These are phyloP conservation scores for Acyrthosiphon pisum DNA, from an alignment of 1,140 invertebrate species.

Conservation along the genomic window DNA sequence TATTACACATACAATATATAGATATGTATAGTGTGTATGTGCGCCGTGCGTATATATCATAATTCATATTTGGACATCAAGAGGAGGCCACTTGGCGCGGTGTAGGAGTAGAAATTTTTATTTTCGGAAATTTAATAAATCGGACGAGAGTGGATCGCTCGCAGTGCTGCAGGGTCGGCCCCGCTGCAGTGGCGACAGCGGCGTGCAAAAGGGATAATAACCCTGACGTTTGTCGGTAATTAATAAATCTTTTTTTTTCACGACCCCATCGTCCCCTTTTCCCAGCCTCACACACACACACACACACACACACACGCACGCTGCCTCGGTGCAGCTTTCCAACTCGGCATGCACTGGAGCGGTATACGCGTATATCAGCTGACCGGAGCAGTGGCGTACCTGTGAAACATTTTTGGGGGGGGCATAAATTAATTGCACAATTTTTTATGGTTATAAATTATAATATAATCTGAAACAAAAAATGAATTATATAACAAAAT, in stretches of 20 bases:
- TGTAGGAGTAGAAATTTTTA: neutral
- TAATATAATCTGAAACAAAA: too few species aligned
- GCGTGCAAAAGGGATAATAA: constrained; percentile 11
- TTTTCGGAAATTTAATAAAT: constrained; percentile 29
- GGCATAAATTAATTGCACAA: too few species aligned
- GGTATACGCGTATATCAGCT: neutral
- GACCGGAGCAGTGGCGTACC: too few species aligned
- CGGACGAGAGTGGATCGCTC: neutral
- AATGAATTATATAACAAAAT: too few species aligned
- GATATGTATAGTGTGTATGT: neutral
- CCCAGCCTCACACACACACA: neutral
- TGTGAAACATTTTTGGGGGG: too few species aligned
- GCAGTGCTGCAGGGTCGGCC: neutral
- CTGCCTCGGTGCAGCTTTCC: neutral
- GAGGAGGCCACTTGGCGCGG: neutral
- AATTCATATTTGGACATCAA: constrained; percentile 25
- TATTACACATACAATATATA: neutral
- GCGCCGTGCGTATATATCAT: neutral
- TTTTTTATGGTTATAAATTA: too few species aligned
- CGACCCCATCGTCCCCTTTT: neutral
- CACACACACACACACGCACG: neutral
- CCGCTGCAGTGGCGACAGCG: neutral
- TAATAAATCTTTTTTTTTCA: constrained; percentile 22
- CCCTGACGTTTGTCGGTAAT: constrained; percentile 29
- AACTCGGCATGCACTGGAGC: neutral